Conservation (phyloP, 37 sponge, comb jelly and placozoan genomes). For the Amphimedon queenslandica region DNA sequence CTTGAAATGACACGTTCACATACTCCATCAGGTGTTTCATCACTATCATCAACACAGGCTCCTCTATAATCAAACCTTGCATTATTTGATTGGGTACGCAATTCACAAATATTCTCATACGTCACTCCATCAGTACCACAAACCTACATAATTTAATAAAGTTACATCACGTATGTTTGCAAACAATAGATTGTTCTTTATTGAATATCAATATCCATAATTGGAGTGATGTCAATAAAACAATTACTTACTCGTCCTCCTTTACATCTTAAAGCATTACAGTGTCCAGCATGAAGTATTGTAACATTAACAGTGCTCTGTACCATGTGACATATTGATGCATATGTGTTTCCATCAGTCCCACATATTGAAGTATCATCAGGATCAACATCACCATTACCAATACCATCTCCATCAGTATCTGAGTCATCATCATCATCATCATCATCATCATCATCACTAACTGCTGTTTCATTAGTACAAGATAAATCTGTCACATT, state of each 20-base stretch:
- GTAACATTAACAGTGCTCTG: constrained; percentile 18
- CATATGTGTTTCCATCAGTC: constrained; percentile 34
- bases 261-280: constrained; percentile 16
- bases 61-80: constrained; percentile 41
- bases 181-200: neutral
- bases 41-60: constrained; percentile 1
- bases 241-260: constrained; percentile 26
- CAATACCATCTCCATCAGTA: neutral
- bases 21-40: neutral
- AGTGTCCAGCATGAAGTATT: constrained; percentile 27
- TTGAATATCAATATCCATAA: neutral
- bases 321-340: constrained; percentile 25
- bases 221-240: neutral
- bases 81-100: constrained; percentile 25
- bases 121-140: constrained; percentile 55
- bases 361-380: constrained; percentile 26
- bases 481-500: neutral
- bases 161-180: neutral
- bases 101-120: constrained; percentile 37
- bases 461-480: neutral
- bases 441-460: neutral
- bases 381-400: neutral
- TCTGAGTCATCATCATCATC: neutral
- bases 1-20: constrained; percentile 12
- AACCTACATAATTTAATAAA: constrained; percentile 37